Conservation (phyloP, 2,113 vertebrate genomes). For the Nycticryphes semicollaris region DNA sequence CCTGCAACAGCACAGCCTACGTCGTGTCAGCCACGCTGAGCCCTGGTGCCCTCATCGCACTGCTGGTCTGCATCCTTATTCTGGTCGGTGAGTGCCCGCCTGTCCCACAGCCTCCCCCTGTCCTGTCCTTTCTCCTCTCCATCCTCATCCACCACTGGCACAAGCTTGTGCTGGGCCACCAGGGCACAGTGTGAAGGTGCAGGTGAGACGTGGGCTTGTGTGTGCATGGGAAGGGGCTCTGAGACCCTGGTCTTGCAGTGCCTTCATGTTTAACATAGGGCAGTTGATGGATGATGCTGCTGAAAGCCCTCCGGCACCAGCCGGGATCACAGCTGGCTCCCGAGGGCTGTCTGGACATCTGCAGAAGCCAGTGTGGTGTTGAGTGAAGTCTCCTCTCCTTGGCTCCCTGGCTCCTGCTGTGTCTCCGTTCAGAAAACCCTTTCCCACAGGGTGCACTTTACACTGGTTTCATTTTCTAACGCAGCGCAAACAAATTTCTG, state of each 20-base stretch:
- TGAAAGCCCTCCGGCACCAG: background rate
- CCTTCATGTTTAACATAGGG: background rate
- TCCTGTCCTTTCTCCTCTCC: background rate
- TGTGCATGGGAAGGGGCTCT: background rate
- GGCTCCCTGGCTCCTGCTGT: background rate
- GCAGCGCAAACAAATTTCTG: conserved; percentile 89
- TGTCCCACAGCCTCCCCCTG: background rate
- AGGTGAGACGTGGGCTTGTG: fast-evolving
- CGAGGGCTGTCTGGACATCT: background rate
- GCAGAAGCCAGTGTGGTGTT: fast-evolving
- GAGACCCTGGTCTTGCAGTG: background rate
- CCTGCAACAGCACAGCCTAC: conserved; percentile 93
- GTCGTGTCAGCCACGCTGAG: conserved; percentile 88
- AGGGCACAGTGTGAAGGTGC: fast-evolving
- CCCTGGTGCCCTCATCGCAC: conserved; percentile 93
- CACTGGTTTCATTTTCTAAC: conserved; percentile 73
- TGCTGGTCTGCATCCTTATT: conserved; percentile 94
- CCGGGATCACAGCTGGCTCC: background rate
- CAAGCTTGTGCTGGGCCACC: background rate
- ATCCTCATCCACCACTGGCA: background rate
- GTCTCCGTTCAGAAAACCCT: conserved; percentile 53
- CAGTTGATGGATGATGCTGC: background rate
- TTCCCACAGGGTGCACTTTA: conserved; percentile 75
- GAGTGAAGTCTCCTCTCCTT: background rate
- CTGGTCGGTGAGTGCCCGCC: conserved; percentile 87